Evolutionary conservation across 2,113 vertebrate species (phyloP), one percentile per base, ranked within the genome.

Genomic region (Heptranchias perlo): DNA sequence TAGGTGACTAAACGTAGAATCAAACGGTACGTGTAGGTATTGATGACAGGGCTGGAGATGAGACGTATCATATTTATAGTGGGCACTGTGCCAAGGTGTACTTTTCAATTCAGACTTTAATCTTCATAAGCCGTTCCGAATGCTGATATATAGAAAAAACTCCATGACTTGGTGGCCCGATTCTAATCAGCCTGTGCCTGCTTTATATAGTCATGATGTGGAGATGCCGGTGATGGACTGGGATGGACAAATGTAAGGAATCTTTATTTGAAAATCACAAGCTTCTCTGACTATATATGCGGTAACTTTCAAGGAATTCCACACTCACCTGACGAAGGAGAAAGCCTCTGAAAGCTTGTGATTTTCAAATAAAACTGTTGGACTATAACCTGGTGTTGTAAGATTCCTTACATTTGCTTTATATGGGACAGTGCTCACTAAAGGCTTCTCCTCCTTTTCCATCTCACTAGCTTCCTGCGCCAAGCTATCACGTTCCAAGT

Each of bases 41-140:
- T 69, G 23, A 67, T 69, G 64, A 31, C 62, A 47, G n/a, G 2
- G 44, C 44, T 13, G 62, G 62, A 95, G 69, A 49, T 69, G 93
- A 69, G 93, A 49, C 8, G 21, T 69, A 69, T 67, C 64, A 67
- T 49, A 95, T 69, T 95, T 47, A 89, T 89, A 67, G 61, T 49
- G 65, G 39, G 64, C 39, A 64, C 23, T 7, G 64, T 11, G 93
- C 64, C 44, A 23, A 31, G 64, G 47, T 94, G 61, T 23, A 67
- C 61, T 94, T 44, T 65, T 94, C 25, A 23, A 39, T 94, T 94
- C 92, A 64, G 61, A 67, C 49, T 69, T 95, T 67, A 65, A 95
- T 95, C 93, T 67, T 10, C 93, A 69, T 67, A 95, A 95, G n/a
- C 62, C 3, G 93, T 65, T 35, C 64, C 49, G 64, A 95, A 95